Evolutionary conservation across 2,113 vertebrate species (phyloP), one percentile per base, ranked within the genome.

Genomic region (Accipiter cooperii): DNA sequence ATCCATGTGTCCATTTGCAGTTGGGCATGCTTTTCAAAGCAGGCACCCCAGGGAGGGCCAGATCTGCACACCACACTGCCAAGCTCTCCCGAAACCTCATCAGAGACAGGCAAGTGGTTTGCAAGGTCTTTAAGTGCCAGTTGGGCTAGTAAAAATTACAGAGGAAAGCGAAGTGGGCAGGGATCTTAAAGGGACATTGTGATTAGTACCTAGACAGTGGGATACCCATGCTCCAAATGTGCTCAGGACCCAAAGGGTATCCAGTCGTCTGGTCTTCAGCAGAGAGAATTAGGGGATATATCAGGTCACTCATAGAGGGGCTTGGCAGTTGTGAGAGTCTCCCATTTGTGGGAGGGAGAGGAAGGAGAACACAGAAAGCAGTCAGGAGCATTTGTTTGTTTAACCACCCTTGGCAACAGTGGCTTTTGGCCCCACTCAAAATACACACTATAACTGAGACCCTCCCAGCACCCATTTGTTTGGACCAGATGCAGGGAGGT

Each of bases 31-130:
- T 57, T 63, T 86, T 95, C 79, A 84, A 49, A 90, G 94, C 24
- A 29, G 57, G 38, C 61, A 26, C 76, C 78, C 69, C 36, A 51
- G 18, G 17, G 78, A 90, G 79, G 25, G 38, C 58, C 73, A 57
- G 22, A 25, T 18, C 63, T 33, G 3, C 82, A 38, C 52, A 25
- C 2, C 65, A n/a, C 21, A 2, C 16, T 8, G 36, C 84, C 81
- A 47, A 52, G 40, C 54, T 88, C 40, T 64, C 71, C 90, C 78
- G 44, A 93, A 93, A 93, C 90, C 95, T 80, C 96, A 73, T 69
- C 78, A 91, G 70, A 94, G 44, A 38, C 13, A 29, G 58, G 17
- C 33, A 7, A 88, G 76, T 4, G 10, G 74, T 74, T 54, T 46
- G 58, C 7, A 51, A 49, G 63, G 69, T 10, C 83, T 76, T 83